These are phyloP conservation scores for Nyctibius grandis DNA, from an alignment of 2,797 vertebrate species.

Conservation along the genomic window DNA sequence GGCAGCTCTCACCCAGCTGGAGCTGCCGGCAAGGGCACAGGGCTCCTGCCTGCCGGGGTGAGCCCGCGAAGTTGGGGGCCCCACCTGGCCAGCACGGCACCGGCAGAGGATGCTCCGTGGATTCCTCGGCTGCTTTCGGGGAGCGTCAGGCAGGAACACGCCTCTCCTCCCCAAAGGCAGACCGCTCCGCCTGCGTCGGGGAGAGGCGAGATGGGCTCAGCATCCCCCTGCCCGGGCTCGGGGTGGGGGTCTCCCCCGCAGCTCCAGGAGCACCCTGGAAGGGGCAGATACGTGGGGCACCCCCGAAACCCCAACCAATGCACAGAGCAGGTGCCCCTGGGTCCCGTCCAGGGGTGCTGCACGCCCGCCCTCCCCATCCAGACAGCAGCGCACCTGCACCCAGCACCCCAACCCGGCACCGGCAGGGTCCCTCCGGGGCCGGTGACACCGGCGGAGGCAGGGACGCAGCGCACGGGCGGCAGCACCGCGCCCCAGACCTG, in stretches of 20 bases:
- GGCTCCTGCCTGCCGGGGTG: neutral
- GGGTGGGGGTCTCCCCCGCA: too few relatives aligned
- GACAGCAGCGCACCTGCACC: neutral
- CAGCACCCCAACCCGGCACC: too few relatives aligned
- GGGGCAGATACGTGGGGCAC: neutral
- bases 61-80: neutral
- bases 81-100: fast-evolving
- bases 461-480: neutral
- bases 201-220: fast-evolving
- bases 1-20: neutral
- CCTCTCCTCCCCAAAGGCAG: neutral
- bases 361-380: neutral
- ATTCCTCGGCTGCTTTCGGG: neutral
- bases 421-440: neutral
- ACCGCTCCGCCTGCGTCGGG: fast-evolving
- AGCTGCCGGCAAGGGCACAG: neutral
- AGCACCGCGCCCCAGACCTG: neutral
- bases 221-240: fast-evolving
- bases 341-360: neutral
- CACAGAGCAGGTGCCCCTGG: fast-evolving
- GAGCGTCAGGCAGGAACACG: neutral
- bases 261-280: too few relatives aligned
- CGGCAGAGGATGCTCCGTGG: neutral
- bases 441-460: neutral
- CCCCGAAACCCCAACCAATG: neutral